Conservation (phyloP, 2,888 invertebrate species). For the Cyclophora albipunctata region DNA sequence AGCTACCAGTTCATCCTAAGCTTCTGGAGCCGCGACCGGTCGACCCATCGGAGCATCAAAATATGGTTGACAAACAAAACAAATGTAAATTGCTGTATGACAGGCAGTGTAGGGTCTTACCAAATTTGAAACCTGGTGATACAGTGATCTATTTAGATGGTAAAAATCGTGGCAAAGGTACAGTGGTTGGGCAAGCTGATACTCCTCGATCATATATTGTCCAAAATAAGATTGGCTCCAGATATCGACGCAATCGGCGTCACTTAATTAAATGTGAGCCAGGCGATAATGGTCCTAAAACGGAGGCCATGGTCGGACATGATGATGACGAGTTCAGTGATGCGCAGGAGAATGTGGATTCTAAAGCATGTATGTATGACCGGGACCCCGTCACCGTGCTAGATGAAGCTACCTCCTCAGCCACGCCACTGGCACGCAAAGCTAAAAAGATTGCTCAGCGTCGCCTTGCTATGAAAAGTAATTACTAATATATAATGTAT, state of each 20-base stretch:
- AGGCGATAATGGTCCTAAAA: not conserved
- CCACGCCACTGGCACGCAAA: too few relatives aligned
- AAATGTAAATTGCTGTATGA: not conserved
- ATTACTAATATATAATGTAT: too few relatives aligned
- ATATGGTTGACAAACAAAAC: not conserved
- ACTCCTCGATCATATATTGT: not conserved
- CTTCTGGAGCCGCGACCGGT: not conserved
- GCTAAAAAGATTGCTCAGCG: too few relatives aligned
- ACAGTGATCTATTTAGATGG: not conserved
- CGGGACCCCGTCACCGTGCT: too few relatives aligned
- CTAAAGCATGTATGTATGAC: too few relatives aligned
- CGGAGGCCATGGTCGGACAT: too few relatives aligned
- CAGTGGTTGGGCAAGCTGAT: not conserved
- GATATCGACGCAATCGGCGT: not conserved
- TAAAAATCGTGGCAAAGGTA: not conserved
- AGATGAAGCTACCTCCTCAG: too few relatives aligned
- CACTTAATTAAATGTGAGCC: not conserved
- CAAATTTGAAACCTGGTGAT: not conserved
- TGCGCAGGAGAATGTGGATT: too few relatives aligned
- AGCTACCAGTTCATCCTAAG: constrained; percentile 2
- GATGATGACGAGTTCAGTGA: too few relatives aligned
- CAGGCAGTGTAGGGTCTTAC: not conserved
- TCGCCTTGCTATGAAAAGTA: too few relatives aligned
- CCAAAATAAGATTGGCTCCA: not conserved
- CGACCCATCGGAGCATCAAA: not conserved